Conservation (phyloP, 2,113 vertebrate species). For the Trogon surrucura region DNA sequence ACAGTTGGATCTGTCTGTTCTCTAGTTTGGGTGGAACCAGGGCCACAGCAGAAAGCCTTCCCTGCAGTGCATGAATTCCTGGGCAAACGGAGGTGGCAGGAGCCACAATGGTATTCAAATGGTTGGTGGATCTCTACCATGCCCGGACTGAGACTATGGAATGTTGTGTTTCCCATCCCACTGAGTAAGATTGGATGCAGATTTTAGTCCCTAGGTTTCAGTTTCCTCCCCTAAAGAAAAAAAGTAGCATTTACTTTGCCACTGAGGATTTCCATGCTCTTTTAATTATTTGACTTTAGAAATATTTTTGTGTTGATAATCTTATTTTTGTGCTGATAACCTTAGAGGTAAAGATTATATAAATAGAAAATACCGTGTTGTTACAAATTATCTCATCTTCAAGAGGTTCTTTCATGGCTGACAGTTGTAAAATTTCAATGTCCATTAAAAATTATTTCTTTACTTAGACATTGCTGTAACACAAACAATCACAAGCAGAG, state of each 20-base stretch:
- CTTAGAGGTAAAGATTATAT: neutral
- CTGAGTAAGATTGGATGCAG: neutral
- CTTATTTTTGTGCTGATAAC: neutral
- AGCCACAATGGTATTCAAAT: neutral
- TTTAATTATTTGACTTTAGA: neutral
- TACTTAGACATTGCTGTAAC: neutral
- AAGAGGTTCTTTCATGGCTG: neutral
- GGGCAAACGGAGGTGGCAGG: fast-evolving
- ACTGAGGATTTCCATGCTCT: neutral
- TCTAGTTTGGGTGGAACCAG: fast-evolving
- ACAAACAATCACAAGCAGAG: neutral
- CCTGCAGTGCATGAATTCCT: neutral
- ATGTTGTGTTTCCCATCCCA: neutral
- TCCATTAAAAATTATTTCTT: neutral
- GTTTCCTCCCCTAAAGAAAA: neutral
- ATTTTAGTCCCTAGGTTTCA: neutral
- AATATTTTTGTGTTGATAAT: neutral
- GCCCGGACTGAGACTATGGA: neutral
- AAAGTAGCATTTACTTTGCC: neutral
- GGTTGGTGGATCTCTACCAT: neutral
- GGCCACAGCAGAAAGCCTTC: neutral
- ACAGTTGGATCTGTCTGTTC: neutral
- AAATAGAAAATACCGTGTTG: neutral
- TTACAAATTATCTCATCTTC: neutral
- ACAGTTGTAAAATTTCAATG: neutral